Evolutionary conservation across 2,797 vertebrate genomes (phyloP), one percentile per base, ranked within the genome.

Genomic region (Limosa lapponica): DNA sequence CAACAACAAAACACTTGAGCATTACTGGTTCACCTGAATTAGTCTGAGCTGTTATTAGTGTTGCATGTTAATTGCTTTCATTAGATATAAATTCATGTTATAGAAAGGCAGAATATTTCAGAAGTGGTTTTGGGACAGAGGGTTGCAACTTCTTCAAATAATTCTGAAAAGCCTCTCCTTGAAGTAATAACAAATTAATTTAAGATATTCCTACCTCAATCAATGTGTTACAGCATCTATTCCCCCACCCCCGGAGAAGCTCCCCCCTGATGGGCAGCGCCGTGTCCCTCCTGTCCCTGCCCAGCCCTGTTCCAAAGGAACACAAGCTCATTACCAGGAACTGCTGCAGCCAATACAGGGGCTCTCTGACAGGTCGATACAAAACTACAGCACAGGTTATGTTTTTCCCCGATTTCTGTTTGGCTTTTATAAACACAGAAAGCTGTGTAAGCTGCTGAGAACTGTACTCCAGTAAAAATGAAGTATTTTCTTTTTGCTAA

Each of bases 381-480:
- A 27, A 6, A 13, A 6, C 39, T 5, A 7, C 30, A 7, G 28
- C 0, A 20, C n/a, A 43, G 37, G 49, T 23, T 15, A 20, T 2
- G 3, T 28, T 13, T 27, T 5, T 16, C 55, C 43, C 24, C 2
- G 1, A 41, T 14, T 41, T 41, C 37, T 41, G 6, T 19, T 46
- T 43, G 6, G 22, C 30, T 58, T 49, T 48, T 39, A 23, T 8
- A 13, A 48, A 28, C 30, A 4, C 28, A 22, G 43, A 34, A 13
- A 54, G 4, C 20, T 1, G 3, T 3, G 43, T 2, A 5, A 57
- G 62, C 61, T 36, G 43, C 48, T 3, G 12, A 57, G 55, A 62
- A 19, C 7, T 0, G 18, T 2, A n/a, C 5, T 0, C 5, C 2
- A 15, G 37, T n/a, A 4, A 48, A 41, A 70, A 14, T 3, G 0